Conservation (phyloP, 2,797 vertebrate species). For the Schizopygopsis pylzovi region DNA sequence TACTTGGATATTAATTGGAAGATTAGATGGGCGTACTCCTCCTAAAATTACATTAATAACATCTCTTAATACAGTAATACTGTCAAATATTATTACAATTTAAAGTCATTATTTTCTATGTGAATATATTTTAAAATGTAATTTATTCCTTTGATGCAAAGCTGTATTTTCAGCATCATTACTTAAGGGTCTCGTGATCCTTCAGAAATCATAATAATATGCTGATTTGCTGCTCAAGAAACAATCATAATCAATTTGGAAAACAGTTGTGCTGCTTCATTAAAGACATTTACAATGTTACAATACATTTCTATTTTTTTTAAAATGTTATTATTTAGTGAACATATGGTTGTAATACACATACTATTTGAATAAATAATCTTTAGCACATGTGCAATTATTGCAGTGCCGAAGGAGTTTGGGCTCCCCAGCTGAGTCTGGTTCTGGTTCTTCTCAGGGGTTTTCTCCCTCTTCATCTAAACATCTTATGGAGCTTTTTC, state of each 20-base stretch:
- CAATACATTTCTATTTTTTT: too few relatives aligned
- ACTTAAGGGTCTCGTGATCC: not conserved
- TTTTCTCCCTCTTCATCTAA: conserved; percentile 10
- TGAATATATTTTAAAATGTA: not conserved
- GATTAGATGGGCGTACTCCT: too few relatives aligned
- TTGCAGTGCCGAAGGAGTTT: not conserved
- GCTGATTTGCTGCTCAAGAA: not conserved
- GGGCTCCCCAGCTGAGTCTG: not conserved
- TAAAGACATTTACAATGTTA: too few relatives aligned
- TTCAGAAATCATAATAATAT: not conserved
- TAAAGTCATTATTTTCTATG: not conserved
- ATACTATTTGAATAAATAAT: not conserved
- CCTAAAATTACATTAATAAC: too few relatives aligned
- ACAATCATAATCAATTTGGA: not conserved
- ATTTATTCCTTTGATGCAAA: not conserved
- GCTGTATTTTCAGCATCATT: not conserved
- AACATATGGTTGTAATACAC: not conserved
- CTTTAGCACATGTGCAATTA: conserved; percentile 15
- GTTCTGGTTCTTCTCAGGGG: not conserved
- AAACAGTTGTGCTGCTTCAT: not conserved
- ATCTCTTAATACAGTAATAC: too few relatives aligned
- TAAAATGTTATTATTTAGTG: not conserved
- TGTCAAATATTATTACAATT: not conserved
- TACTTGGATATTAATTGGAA: too few relatives aligned
- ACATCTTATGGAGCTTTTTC: not conserved